Percentiles rank a stretch among this genome's conserved stretches.
phyloP scores from a whole-genome alignment of 2,113 vertebrate genomes.

The Mustela lutreola region DNA sequence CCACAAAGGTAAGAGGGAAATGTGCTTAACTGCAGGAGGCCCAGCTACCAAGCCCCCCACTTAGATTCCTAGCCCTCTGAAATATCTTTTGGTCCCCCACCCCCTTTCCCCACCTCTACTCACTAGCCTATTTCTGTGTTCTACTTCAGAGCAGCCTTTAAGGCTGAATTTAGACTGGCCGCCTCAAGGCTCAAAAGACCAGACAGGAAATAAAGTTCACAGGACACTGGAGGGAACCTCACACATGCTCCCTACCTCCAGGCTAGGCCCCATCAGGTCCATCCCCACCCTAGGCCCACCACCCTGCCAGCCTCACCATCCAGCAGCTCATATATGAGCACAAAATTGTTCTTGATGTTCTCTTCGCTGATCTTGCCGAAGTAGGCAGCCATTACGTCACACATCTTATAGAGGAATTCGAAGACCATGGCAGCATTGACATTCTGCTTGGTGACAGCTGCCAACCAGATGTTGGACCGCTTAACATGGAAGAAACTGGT shows the following conservation, averaged over 20 bases:
- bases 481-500: constrained; percentile 99
- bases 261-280: not conserved
- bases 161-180: not conserved
- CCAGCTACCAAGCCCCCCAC: not conserved
- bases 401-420: constrained; percentile 99
- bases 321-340: constrained; percentile 98
- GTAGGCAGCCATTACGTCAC: constrained; percentile 99
- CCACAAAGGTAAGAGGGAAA: not conserved
- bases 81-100: not conserved
- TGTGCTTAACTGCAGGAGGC: not conserved
- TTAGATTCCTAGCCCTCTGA: not conserved
- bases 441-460: constrained; percentile 99
- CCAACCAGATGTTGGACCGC: constrained; percentile 99
- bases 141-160: not conserved
- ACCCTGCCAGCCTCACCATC: constrained; percentile 90
- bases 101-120: not conserved
- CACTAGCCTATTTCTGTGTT: constrained; percentile 28
- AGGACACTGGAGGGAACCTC: not conserved
- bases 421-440: constrained; percentile 99
- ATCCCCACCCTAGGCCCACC: not conserved
- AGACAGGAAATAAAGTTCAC: constrained; percentile 45
- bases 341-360: constrained; percentile 99
- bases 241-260: not conserved
- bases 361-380: constrained; percentile 99
- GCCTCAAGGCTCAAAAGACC: constrained; percentile 20